These are phyloP conservation scores for Diabrotica virgifera DNA, from an alignment of 1,140 invertebrate species.

Conservation along the genomic window DNA sequence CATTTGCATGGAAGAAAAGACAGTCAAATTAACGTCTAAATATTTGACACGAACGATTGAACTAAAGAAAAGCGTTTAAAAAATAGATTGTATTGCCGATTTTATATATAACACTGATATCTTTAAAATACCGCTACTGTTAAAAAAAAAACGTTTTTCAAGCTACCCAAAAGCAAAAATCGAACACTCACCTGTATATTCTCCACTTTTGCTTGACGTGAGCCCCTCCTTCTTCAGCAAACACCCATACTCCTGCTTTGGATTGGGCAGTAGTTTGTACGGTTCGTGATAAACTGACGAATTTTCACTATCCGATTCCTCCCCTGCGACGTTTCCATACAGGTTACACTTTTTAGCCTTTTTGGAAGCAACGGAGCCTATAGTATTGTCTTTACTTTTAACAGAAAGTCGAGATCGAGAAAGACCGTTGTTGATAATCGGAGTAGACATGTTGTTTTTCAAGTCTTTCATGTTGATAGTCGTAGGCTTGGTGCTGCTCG, in stretches of 20 bases:
- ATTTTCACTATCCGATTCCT: slow-evolving; percentile 59
- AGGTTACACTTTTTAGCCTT: slow-evolving; percentile 44
- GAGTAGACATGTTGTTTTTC: slow-evolving; percentile 53
- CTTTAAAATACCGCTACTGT: no score
- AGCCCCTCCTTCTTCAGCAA: slow-evolving; percentile 53
- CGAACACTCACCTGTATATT: slow-evolving; percentile 50
- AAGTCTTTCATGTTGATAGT: slow-evolving; percentile 68
- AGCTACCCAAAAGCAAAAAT: no score
- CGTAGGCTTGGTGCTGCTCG: slow-evolving; percentile 51
- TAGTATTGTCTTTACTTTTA: slow-evolving; percentile 48
- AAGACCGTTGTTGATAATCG: slow-evolving; percentile 58
- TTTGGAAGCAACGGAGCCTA: slow-evolving; percentile 33
- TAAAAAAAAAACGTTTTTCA: no score
- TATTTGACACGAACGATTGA: no score
- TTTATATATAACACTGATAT: no score
- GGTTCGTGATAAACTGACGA: slow-evolving; percentile 61
- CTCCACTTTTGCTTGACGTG: slow-evolving; percentile 52
- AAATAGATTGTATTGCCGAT: no score
- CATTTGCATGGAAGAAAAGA: no score
- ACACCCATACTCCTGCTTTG: slow-evolving; percentile 54
- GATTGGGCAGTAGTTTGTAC: slow-evolving; percentile 55
- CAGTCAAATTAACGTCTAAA: no score
- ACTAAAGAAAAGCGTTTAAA: no score
- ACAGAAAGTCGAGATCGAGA: slow-evolving; percentile 53
- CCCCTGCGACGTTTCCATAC: slow-evolving; percentile 51